These are phyloP conservation scores for Heloderma charlesbogerti DNA, from an alignment of 2,113 vertebrate species.

Conservation along the genomic window DNA sequence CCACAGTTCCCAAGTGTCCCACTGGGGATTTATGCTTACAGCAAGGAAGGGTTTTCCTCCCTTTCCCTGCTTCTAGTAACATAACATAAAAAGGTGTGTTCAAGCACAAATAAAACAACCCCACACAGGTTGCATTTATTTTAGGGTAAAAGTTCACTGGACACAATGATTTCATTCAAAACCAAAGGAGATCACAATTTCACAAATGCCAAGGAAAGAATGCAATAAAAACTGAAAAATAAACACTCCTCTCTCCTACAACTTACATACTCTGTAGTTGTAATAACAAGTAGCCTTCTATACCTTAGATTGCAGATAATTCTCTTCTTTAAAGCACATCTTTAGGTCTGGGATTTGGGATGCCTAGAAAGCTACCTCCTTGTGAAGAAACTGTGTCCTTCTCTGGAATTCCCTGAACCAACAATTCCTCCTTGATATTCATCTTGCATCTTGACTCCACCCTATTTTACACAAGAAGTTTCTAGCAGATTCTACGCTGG, in stretches of 20 bases:
- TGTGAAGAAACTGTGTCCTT: background rate
- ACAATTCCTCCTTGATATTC: background rate
- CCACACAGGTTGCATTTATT: background rate
- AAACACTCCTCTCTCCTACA: background rate
- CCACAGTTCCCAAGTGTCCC: background rate
- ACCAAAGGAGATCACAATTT: background rate
- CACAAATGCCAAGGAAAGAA: too few species aligned
- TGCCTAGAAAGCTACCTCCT: too few species aligned
- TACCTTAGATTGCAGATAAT: background rate
- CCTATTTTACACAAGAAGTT: background rate
- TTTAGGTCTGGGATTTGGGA: background rate
- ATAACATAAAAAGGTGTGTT: too few species aligned
- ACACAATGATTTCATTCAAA: background rate
- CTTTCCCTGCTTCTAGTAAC: too few species aligned
- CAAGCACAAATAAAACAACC: background rate
- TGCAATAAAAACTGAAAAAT: background rate
- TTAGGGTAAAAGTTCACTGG: background rate
- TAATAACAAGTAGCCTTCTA: background rate
- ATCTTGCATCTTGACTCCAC: background rate
- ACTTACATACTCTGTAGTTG: background rate
- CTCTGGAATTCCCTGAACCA: background rate
- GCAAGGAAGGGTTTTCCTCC: background rate
- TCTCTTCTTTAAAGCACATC: background rate
- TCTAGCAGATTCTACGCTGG: background rate
- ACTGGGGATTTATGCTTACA: background rate